A percentile compares a stretch with the other conserved stretches of the same genome.
These are phyloP conservation scores for Ooceraea biroi DNA, from an alignment of 1,140 invertebrate genomes.

Conservation along the genomic window DNA sequence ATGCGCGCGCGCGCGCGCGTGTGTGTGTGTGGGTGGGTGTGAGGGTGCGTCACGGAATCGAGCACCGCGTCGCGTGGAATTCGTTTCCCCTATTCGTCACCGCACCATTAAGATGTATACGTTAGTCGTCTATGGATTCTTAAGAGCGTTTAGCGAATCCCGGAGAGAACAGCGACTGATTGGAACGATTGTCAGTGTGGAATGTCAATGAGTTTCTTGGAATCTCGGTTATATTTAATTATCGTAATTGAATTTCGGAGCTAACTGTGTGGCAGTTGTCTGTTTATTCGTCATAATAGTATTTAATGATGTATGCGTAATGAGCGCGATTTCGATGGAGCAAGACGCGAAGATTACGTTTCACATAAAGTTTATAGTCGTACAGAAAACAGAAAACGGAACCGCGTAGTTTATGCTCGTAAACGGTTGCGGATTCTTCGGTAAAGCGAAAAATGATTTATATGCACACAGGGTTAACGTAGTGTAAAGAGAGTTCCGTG, in stretches of 20 bases:
- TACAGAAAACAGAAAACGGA: neutral
- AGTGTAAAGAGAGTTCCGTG: slow-evolving; percentile 43
- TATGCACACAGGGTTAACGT: slow-evolving; percentile 46
- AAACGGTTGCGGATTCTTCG: slow-evolving; percentile 41
- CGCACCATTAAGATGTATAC: slow-evolving; percentile 1
- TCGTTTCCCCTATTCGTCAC: slow-evolving; percentile 16
- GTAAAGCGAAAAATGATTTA: slow-evolving; percentile 55
- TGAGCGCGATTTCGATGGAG: neutral
- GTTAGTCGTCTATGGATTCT: neutral
- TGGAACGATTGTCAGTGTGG: neutral
- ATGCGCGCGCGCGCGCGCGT: neutral
- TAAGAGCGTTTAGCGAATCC: neutral
- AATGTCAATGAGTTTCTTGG: neutral
- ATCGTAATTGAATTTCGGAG: neutral
- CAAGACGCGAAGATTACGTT: neutral
- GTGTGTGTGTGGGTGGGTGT: too few relatives aligned
- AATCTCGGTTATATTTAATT: neutral
- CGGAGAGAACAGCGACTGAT: neutral
- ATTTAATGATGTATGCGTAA: too few relatives aligned
- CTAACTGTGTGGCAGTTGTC: neutral
- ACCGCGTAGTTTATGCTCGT: neutral
- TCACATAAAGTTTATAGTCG: neutral
- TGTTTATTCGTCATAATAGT: too few relatives aligned
- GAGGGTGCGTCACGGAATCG: neutral
- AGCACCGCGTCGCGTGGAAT: slow-evolving; percentile 4